Percentiles rank a stretch among this genome's conserved stretches.
phyloP scores from a whole-genome alignment of 1,140 invertebrate genomes.

The Heterodera carotae region DNA sequence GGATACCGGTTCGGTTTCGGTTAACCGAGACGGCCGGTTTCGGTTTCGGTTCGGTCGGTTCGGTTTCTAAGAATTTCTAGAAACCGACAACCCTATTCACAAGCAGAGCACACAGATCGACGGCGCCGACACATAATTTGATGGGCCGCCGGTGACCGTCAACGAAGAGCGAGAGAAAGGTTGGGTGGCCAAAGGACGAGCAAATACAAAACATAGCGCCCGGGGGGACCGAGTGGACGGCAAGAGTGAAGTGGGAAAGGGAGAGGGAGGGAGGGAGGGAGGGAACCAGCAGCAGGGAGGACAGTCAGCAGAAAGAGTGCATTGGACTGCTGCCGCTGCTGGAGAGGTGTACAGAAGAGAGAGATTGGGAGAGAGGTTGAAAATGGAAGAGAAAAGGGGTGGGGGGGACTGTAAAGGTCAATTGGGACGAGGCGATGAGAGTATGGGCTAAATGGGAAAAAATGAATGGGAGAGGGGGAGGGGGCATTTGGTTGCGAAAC shows the following conservation, averaged over 20 bases:
- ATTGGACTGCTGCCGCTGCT: not conserved
- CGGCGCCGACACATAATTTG: not conserved
- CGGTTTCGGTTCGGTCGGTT: too few relatives aligned
- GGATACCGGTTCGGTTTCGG: too few relatives aligned
- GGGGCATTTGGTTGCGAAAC: too few relatives aligned
- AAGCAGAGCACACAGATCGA: not conserved
- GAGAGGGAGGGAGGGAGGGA: not conserved
- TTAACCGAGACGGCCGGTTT: too few relatives aligned
- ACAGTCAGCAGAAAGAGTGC: too few relatives aligned
- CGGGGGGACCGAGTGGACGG: too few relatives aligned
- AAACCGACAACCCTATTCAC: too few relatives aligned
- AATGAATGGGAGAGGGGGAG: not conserved
- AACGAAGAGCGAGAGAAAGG: not conserved
- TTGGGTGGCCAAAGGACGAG: constrained; percentile 19
- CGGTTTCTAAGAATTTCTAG: too few relatives aligned
- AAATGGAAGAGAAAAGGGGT: not conserved
- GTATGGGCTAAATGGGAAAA: not conserved
- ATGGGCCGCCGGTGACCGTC: not conserved
- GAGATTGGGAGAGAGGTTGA: not conserved
- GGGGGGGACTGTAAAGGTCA: constrained; percentile 20
- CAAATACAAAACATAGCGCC: not conserved
- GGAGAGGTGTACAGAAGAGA: constrained; percentile 8
- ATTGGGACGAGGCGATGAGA: not conserved
- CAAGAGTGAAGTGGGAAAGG: not conserved
- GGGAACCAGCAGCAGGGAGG: too few relatives aligned